These are phyloP conservation scores for Hemicordylus capensis DNA, from an alignment of 2,113 vertebrate species.

Conservation along the genomic window DNA sequence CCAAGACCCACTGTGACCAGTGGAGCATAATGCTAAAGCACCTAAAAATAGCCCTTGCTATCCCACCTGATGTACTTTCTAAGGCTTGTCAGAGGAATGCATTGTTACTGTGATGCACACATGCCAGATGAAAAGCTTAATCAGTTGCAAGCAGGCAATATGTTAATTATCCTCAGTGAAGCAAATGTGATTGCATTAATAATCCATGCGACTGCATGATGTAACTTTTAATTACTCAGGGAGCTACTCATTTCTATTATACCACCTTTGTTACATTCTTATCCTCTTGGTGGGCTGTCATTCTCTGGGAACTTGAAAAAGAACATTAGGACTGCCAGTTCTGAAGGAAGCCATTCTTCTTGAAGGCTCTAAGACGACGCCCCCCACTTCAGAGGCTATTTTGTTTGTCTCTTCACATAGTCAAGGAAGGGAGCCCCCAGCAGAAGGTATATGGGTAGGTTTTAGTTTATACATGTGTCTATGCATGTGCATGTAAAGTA, in stretches of 20 bases:
- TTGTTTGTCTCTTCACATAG: background rate
- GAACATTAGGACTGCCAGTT: background rate
- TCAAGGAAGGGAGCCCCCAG: background rate
- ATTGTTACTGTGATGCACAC: background rate
- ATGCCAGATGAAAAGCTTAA: background rate
- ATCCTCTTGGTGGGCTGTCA: background rate
- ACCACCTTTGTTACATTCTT: background rate
- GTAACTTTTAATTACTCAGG: conserved; percentile 23
- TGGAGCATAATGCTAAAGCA: background rate
- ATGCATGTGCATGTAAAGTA: background rate
- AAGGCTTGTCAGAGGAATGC: background rate
- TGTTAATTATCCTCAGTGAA: conserved; percentile 3
- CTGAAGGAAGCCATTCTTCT: background rate
- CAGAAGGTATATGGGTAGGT: background rate
- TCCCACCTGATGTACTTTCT: background rate
- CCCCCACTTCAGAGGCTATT: background rate
- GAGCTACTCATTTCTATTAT: background rate
- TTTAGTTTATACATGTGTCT: background rate
- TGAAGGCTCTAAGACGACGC: too few relatives aligned
- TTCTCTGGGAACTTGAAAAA: background rate
- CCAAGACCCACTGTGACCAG: background rate
- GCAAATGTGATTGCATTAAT: conserved; percentile 30
- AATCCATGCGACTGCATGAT: conserved; percentile 10
- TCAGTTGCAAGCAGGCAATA: background rate
- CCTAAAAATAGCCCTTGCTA: background rate